Evolutionary conservation across 2,113 vertebrate species (phyloP).

Genomic region (Phalacrocorax brasilianus): DNA sequence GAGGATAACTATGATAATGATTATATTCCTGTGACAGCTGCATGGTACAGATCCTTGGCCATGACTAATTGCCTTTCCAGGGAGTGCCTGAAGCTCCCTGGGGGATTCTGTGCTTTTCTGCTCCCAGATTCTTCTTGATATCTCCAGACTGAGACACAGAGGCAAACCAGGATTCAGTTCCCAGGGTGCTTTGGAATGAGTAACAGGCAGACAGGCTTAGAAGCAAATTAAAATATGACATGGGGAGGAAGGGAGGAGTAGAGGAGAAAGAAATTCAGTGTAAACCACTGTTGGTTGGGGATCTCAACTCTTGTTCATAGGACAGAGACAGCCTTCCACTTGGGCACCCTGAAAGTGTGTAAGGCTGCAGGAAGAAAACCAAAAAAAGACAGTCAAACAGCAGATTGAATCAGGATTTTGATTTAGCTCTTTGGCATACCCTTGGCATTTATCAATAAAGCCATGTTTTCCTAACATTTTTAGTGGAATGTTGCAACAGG

Average conservation of each 20-base stretch:
- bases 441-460: neutral
- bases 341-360: fast-evolving
- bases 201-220: neutral
- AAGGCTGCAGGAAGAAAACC: neutral
- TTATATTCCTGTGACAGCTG: constrained; percentile 40
- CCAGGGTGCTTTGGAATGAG: neutral
- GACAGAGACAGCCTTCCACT: neutral
- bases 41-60: neutral
- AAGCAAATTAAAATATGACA: neutral
- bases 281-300: neutral
- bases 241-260: neutral
- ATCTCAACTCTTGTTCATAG: neutral
- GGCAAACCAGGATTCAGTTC: neutral
- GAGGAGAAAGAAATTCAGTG: neutral
- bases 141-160: neutral
- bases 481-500: neutral
- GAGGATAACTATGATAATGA: constrained; percentile 3
- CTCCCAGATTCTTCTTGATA: neutral
- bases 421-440: neutral
- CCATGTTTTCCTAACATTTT: neutral
- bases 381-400: neutral
- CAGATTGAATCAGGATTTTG: neutral
- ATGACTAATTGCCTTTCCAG: constrained; percentile 43
- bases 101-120: neutral
- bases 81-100: constrained; percentile 12